Conservation (phyloP, 2,888 invertebrate species). For the Tridacna crocea region DNA sequence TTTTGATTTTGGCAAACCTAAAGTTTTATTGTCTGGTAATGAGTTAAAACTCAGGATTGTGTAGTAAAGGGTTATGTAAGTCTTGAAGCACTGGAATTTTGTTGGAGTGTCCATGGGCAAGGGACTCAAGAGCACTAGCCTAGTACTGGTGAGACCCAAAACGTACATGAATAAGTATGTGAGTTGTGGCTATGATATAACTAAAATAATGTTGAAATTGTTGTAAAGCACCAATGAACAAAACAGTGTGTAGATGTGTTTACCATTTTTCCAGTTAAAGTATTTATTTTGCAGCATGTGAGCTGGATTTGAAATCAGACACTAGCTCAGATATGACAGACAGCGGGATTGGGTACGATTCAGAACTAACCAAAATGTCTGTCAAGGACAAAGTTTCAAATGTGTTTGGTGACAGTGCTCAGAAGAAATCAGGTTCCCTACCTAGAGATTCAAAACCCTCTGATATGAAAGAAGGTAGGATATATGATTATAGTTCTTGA, state of each 20-base stretch:
- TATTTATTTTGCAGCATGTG: constrained; percentile 18
- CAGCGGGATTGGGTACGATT: constrained; percentile 73
- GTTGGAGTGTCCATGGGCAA: no score
- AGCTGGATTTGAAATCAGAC: constrained; percentile 34
- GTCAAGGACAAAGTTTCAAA: constrained; percentile 71
- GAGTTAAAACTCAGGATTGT: neutral
- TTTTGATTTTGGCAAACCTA: no score
- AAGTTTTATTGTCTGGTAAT: no score
- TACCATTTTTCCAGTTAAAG: neutral
- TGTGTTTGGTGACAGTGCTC: constrained; percentile 43
- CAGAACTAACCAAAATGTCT: constrained; percentile 70
- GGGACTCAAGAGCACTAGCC: neutral
- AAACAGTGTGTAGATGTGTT: no score
- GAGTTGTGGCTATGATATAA: no score
- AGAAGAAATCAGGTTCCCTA: constrained; percentile 42
- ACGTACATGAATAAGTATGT: neutral
- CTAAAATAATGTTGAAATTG: no score
- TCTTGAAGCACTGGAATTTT: no score
- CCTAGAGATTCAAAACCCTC: constrained; percentile 35
- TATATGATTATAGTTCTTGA: neutral
- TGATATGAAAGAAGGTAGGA: constrained; percentile 32
- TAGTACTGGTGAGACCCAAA: neutral
- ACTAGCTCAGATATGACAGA: constrained; percentile 45
- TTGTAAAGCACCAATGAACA: no score
- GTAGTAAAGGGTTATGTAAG: neutral